Percentiles rank a stretch among this genome's conserved stretches.
These are phyloP conservation scores for Malurus alboscapulatus DNA, from an alignment of 2,113 vertebrate species.

Conservation along the genomic window DNA sequence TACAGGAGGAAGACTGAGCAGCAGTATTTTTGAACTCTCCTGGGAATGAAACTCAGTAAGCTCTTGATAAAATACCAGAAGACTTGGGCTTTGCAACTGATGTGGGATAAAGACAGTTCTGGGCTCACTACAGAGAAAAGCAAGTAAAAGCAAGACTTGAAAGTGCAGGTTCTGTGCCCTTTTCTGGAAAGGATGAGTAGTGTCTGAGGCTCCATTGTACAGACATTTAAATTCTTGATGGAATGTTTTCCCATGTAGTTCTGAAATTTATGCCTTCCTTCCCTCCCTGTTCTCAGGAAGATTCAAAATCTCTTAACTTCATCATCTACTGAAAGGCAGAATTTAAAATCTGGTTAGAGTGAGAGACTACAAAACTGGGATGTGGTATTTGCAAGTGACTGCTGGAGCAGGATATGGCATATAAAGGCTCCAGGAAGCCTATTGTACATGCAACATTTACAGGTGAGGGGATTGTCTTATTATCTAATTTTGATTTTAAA, in stretches of 20 bases:
- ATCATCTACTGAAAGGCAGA: not conserved
- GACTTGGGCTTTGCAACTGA: not conserved
- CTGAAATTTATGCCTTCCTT: not conserved
- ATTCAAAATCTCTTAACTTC: not conserved
- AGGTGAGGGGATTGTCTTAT: not conserved
- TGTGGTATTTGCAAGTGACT: not conserved
- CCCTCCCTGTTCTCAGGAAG: not conserved
- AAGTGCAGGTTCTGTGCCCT: not conserved
- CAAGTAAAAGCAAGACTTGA: not conserved
- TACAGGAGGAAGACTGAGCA: not conserved
- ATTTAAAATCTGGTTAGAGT: not conserved
- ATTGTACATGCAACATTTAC: not conserved
- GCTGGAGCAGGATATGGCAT: not conserved
- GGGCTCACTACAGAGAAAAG: not conserved
- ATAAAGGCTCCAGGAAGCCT: not conserved
- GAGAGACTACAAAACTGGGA: not conserved
- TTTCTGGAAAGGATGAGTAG: not conserved
- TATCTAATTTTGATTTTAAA: not conserved
- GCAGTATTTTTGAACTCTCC: not conserved
- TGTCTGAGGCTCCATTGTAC: not conserved
- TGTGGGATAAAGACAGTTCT: not conserved
- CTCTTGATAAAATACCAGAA: not conserved
- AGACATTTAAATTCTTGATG: not conserved
- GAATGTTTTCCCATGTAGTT: not conserved
- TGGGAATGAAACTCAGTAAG: not conserved